Base-by-base conservation (phyloP, 2,888 invertebrate species). In the Tiliacea aurago region DNA sequence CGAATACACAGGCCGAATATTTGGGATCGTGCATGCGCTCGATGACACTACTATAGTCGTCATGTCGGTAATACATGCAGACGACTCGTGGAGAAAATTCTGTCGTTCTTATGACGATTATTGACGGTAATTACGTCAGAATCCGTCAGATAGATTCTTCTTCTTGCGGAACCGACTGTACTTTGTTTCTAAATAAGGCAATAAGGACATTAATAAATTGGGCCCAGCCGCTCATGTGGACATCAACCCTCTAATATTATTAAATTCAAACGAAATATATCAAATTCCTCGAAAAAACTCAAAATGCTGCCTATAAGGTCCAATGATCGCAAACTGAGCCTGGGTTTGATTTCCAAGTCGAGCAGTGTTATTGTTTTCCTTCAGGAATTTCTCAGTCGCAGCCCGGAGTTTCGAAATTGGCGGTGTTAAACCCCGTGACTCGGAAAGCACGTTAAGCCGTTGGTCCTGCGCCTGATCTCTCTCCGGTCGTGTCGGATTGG, bases 1-100 rank as follows among this genome's bases (percentile, higher is more conserved):
- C 84, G 86, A n/a, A n/a, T n/a, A n/a, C n/a, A n/a, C n/a, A n/a
- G 81, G 67, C 83, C 84, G 86, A 87, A 86, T 86, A 86, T 83
- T 86, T 87, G 75, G 81, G 78, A 83, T 88, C 85, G 87, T 78
- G 28, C 28, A 28, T 28, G 28, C 28, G 59, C 74, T 65, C 80
- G 86, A 74, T 86, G 90, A 86, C 62, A 78, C 4, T 64, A 78
- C 4, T 64, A 18, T 74, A 73, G 76, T 84, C 88, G 83, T 79
- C 77, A 83, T 70, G 78, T 61, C 61, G 64, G 33, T 62, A 55
- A 77, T 55, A 73, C 71, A 65, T 71, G 70, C 75, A 45, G 62
- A 59, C 43, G 49, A 61, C 53, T 71, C 63, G 71, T 75, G 72
- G 56, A 58, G 28, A 49, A 41, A 45, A 33, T 43, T 47, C 37